phyloP scores from a whole-genome alignment of 1,140 invertebrate genomes.

The Drosophila bocqueti region DNA sequence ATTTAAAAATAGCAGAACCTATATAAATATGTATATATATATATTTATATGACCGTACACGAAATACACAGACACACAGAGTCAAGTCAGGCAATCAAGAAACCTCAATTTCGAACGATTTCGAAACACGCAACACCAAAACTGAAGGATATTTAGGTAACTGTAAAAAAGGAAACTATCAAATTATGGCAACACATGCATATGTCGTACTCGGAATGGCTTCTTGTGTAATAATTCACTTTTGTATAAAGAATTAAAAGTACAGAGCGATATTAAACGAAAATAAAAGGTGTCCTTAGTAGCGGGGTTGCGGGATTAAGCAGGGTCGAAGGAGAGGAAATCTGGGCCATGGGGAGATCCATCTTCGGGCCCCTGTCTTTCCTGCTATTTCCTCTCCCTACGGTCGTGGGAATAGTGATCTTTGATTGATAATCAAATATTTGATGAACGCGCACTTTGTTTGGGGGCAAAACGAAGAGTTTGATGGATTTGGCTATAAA shows the following conservation, averaged over 20 bases:
- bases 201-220: constrained; percentile 52
- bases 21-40: constrained; percentile 59
- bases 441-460: no score
- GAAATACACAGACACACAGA: constrained; percentile 35
- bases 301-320: not conserved
- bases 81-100: constrained; percentile 78
- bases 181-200: constrained; percentile 20
- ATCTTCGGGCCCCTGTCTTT: no score
- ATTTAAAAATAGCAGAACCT: constrained; percentile 56
- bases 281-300: not conserved
- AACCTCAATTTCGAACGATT: constrained; percentile 72
- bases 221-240: constrained; percentile 80
- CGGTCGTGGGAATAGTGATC: no score
- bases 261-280: constrained; percentile 76
- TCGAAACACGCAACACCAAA: constrained; percentile 53
- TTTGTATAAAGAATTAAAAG: constrained; percentile 72
- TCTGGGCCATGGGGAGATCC: no score
- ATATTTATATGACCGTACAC: constrained; percentile 46
- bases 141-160: constrained; percentile 49
- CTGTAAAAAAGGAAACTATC: constrained; percentile 24
- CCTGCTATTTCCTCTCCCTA: no score
- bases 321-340: no score
- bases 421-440: no score
- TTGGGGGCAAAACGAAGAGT: no score
- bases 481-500: no score